Evolutionary conservation across 2,888 invertebrate species (phyloP), one percentile per base, ranked within the genome.

Genomic region (Eupithecia centaureata): DNA sequence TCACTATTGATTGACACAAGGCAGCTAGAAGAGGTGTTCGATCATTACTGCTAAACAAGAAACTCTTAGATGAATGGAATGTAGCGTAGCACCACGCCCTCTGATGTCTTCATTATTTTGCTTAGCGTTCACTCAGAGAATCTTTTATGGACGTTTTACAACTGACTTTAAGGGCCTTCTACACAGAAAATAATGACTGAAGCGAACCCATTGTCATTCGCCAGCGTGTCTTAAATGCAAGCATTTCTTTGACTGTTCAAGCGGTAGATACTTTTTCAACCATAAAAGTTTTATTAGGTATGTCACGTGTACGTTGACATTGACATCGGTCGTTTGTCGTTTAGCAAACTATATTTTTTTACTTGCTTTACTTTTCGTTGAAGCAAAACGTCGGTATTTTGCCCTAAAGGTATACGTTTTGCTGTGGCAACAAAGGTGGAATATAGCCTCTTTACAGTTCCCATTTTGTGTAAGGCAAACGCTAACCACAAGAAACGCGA

Each of bases 261-360:
- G 35, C 22, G 30, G 18, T 47, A n/a, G n/a, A n/a, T n/a, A 61
- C 51, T 57, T 64, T 51, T 68, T 57, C 60, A 38, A 32, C 59
- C 42, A 54, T 54, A 25, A 42, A 61, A 32, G 61, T 65, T 62
- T 69, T 65, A 69, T 65, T 60, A 68, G 33, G 54, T 38, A n/a
- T n/a, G n/a, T n/a, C n/a, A n/a, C n/a, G n/a, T n/a, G n/a, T 59
- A 59, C 62, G 33, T 22, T 54, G 38, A 65, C 62, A 61, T 64
- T 61, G 68, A 59, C 61, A 62, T 52, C 65, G 54, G 62, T 63
- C 62, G 33, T 57, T 61, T 42, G 42, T 42, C 22, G 47, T 47
- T 18, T 64, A 51, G 38, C 38, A 59, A 42, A 54, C 5, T 1
- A 32, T 22, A 64, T 35, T 56, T 52, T 61, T 63, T 52, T 27